Base-by-base conservation (phyloP, 2,113 vertebrate species). In the Telmatochromis brachygnathus region DNA sequence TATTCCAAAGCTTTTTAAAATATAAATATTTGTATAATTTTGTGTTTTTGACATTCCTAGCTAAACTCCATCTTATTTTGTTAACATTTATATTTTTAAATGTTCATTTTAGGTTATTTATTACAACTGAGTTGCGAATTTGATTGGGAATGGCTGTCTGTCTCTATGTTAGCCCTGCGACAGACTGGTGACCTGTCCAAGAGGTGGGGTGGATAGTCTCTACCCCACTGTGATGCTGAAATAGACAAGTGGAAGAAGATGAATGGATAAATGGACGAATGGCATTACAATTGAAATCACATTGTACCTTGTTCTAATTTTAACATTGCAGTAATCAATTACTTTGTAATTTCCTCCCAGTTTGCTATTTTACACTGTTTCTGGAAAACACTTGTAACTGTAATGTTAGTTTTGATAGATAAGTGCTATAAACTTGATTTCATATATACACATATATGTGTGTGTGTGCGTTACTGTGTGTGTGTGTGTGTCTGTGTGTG, bases 401-500 rank as follows among this genome's bases (percentile, higher is more conserved):
- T 65, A 65, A 65, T 62, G 30, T 62, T 35, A 35, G 30, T 62
- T 62, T 35, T 35, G 30, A 35, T 35, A 35, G 26, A 30, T 60
- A 56, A 60, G 28, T 33, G 28, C 58, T 62, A 62, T 62, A 68
- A 68, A 68, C 33, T 13, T 39, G 35, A 21, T 35, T 30, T 30
- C 55, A 28, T 4, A 56, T 15, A 58, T 28, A 28, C 3, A 5
- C 13, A 9, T 3, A 26, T 55, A 0, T 30, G 6, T 49, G 0
- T 45, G 0, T 42, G 6, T 47, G 14, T 47, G 1, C n/a, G n/a
- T n/a, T n/a, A n/a, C n/a, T 19, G 2, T 49, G 2, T 51, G 4
- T 19, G 0, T 51, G 1, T 54, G 10, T 56, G n/a, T n/a, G n/a
- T n/a, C n/a, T 42, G 6, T 45, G 3, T 45, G 0, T 19, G 2